Base-by-base conservation (phyloP, 2,113 vertebrate species). In the Perca fluviatilis region DNA sequence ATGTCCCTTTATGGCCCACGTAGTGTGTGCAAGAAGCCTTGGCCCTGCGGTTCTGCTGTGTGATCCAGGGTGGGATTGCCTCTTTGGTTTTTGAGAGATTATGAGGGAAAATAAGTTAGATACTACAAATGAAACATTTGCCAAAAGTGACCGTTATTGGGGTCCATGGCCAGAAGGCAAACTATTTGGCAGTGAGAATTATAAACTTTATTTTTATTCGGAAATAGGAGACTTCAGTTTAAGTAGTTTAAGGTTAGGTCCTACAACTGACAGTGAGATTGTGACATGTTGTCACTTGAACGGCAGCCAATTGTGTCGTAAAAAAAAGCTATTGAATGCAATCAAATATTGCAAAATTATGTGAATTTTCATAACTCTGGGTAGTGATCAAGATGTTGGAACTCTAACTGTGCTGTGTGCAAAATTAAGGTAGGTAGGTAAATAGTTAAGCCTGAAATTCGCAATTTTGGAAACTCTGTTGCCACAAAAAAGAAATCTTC, bases 61-160 rank as follows among this genome's bases (percentile, higher is more conserved):
- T 82, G 84, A 90, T 86, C 85, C 76, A 83, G 40, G 70, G 27
- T 91, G 85, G 88, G 89, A 89, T 82, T 79, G 82, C 77, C 74
- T 82, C 63, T 82, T 61, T 79, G 83, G 62, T 90, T 84, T 84
- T 76, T n/a, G n/a, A 80, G 70, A 79, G 87, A 88, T 89, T 84
- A 84, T 77, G 65, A 69, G 67, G 50, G 51, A 12, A 12, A 46
- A 83, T 13, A 67, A 58, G 66, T 77, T 6, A 23, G 40, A 40
- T 67, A 54, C 19, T 57, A 33, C 18, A 18, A 21, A 71, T 83
- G 18, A 76, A 40, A 43, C 61, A 56, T 33, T 40, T 49, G 36
- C 23, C 25, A 64, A 53, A 47, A 69, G 27, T 83, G 47, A 27
- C 27, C 6, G 14, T 69, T 58, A 60, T 54, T 54, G 33, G 53